phyloP scores from a whole-genome alignment of 2,888 invertebrate species.

The Metellina segmentata region DNA sequence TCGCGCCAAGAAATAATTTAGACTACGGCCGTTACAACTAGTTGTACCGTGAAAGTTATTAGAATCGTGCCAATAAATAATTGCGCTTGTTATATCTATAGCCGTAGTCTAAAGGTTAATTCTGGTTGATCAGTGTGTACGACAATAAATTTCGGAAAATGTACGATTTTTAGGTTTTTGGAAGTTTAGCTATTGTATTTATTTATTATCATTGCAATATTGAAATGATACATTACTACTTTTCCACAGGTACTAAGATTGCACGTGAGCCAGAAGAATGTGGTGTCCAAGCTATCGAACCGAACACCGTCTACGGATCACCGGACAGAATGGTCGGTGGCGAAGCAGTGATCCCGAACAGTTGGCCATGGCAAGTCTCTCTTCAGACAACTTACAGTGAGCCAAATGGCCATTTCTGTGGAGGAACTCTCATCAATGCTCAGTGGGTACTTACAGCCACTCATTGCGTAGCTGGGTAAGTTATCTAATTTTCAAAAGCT shows the following conservation, averaged over 20 bases:
- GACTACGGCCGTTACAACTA: no score
- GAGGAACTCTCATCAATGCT: constrained; percentile 68
- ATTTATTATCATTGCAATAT: neutral
- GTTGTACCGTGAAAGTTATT: no score
- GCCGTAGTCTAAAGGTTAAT: no score
- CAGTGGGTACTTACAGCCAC: constrained; percentile 65
- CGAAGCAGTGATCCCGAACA: constrained; percentile 40
- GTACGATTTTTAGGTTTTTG: neutral
- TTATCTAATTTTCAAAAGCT: no score
- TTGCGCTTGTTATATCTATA: no score
- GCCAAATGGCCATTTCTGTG: constrained; percentile 72
- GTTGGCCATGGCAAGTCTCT: constrained; percentile 75
- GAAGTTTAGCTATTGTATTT: neutral
- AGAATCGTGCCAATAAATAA: no score
- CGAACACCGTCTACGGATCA: constrained; percentile 12
- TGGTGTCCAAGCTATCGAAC: constrained; percentile 49
- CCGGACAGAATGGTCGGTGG: constrained; percentile 66
- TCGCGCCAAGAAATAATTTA: no score
- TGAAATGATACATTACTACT: neutral
- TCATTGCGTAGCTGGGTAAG: constrained; percentile 58
- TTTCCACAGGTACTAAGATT: neutral
- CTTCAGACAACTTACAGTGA: constrained; percentile 42
- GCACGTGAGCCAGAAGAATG: constrained; percentile 41
- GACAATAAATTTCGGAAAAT: neutral
- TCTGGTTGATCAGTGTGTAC: no score